Percentiles rank a stretch among this genome's conserved stretches.
These are phyloP conservation scores for Leptoteleia sp. DNA, from an alignment of 1,140 invertebrate genomes.

Conservation along the genomic window DNA sequence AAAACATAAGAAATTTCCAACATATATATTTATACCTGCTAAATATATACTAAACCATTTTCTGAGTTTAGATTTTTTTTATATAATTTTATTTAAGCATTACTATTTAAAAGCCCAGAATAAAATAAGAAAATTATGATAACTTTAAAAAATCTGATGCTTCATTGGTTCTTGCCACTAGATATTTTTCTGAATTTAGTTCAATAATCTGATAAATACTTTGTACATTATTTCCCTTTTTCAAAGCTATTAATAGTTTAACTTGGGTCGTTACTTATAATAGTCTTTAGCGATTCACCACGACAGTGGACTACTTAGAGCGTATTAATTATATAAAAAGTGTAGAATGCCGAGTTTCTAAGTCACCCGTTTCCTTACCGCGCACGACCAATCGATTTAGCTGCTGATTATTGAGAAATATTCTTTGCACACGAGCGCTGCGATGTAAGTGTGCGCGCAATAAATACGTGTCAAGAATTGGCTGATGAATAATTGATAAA, in stretches of 20 bases:
- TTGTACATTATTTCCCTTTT: conserved; percentile 31
- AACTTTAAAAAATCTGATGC: too few species aligned
- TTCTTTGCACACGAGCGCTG: conserved; percentile 35
- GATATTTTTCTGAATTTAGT: too few species aligned
- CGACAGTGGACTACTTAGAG: conserved; percentile 60
- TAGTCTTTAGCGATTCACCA: conserved; percentile 46
- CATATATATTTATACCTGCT: too few species aligned
- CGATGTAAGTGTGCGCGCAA: conserved; percentile 27
- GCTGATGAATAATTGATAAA: conserved; percentile 33
- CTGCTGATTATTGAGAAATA: conserved; percentile 46
- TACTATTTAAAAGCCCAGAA: too few species aligned
- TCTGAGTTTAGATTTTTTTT: too few species aligned
- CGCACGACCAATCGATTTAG: conserved; percentile 52
- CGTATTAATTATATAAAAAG: conserved; percentile 50
- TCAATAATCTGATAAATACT: conserved; percentile 47
- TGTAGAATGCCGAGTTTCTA: conserved; percentile 45
- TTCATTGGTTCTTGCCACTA: too few species aligned
- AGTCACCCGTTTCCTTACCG: conserved; percentile 42
- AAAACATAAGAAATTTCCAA: too few species aligned
- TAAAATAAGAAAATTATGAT: too few species aligned
- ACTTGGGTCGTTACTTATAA: conserved; percentile 54
- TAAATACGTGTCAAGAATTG: conserved; percentile 51
- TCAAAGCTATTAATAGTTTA: conserved; percentile 52
- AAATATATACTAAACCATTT: too few species aligned
- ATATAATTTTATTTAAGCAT: too few species aligned